Evolutionary conservation across 1,140 invertebrate genomes (phyloP).

Genomic region (Achatina immaculata): DNA sequence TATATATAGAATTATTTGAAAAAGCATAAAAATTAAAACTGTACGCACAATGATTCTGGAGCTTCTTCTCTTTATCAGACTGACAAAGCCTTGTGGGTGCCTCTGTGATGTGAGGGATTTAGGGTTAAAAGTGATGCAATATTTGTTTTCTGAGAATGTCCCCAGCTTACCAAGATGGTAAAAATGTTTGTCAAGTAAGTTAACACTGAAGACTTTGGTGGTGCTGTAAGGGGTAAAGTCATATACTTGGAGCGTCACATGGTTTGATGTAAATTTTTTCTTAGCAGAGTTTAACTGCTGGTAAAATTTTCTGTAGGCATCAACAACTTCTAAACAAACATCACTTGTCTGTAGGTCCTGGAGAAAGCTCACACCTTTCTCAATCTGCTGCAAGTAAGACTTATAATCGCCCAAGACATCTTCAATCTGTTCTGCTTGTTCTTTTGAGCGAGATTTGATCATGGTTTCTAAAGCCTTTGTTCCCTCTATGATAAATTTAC

Average conservation of each 20-base stretch:
- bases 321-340: slow-evolving; percentile 59
- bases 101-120: background rate
- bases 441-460: background rate
- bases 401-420: slow-evolving; percentile 47
- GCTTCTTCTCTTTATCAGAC: background rate
- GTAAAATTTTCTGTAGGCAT: slow-evolving; percentile 40
- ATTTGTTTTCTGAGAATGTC: background rate
- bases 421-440: slow-evolving; percentile 47
- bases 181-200: background rate
- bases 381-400: slow-evolving; percentile 46
- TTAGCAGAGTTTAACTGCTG: slow-evolving; percentile 21
- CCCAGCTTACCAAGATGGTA: background rate
- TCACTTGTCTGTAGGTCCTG: slow-evolving; percentile 60
- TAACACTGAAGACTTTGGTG: background rate
- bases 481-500: slow-evolving; percentile 11
- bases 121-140: background rate
- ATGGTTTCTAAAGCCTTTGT: background rate
- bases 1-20: background rate
- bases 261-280: slow-evolving; percentile 13
- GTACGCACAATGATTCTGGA: background rate
- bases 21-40: background rate
- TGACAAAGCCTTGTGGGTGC: background rate
- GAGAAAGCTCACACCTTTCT: slow-evolving; percentile 54
- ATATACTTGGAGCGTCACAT: background rate
- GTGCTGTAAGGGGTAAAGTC: background rate